Percentiles rank a stretch among this genome's conserved stretches.
These are phyloP conservation scores for Lasiurus borealis DNA, from an alignment of 2,113 vertebrate species.

Conservation along the genomic window DNA sequence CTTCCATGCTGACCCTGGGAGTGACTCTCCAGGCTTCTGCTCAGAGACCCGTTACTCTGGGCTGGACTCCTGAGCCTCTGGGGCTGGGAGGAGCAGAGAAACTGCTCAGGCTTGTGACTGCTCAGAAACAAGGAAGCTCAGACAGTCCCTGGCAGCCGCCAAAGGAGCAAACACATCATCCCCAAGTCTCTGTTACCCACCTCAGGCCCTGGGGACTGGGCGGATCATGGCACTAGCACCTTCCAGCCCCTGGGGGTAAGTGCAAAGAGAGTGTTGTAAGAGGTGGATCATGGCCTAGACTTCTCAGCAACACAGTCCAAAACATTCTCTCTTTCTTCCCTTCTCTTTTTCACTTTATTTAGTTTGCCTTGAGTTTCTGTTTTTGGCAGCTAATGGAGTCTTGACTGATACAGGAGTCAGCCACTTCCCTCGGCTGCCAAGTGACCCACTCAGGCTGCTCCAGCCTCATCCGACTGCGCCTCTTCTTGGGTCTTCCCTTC, in stretches of 20 bases:
- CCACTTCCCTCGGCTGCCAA: not conserved
- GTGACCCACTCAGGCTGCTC: not conserved
- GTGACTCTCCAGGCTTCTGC: not conserved
- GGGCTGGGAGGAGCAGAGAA: fast-evolving
- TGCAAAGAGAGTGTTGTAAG: not conserved
- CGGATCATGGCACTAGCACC: not conserved
- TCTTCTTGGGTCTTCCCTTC: not conserved
- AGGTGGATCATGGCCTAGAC: not conserved
- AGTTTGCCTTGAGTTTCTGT: not conserved
- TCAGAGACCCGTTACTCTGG: fast-evolving
- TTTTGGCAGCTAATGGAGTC: not conserved
- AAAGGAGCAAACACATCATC: not conserved
- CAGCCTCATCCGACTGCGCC: not conserved
- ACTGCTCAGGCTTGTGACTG: not conserved
- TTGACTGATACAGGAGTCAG: not conserved
- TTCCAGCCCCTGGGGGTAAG: not conserved
- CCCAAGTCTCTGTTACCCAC: no score
- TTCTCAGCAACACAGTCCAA: not conserved
- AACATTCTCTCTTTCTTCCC: not conserved
- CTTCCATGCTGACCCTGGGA: not conserved
- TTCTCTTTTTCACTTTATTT: not conserved
- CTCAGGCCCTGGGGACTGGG: not conserved
- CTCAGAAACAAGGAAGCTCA: not conserved
- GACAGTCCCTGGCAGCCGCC: not conserved
- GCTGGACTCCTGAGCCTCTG: not conserved